Evolutionary conservation across 2,797 vertebrate genomes (phyloP), one percentile per base, ranked within the genome.

Genomic region (Megalops cyprinoides): DNA sequence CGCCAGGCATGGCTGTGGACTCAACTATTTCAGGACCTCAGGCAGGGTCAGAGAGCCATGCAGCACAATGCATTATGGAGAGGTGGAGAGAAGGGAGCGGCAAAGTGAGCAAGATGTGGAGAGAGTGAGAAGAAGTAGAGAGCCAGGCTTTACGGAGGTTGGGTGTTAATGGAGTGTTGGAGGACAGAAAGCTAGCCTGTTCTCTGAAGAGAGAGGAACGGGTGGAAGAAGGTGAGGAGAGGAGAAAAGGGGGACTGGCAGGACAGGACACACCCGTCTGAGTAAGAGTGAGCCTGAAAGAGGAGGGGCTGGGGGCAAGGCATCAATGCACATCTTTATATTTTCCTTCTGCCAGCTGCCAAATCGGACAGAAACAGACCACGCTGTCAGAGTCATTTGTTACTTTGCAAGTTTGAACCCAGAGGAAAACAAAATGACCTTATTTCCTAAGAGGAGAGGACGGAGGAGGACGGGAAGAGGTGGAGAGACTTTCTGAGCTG

Each of bases 291-390:
- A 25, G 65, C 23, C 60, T 42, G 31, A 69, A 37, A 15, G 65
- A 34, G 39, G 67, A 62, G 62, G 34, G 1, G n/a, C 34, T 65
- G 18, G 18, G 34, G n/a, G 69, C 79, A 76, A 82, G 76, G 67
- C 62, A 75, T 75, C 77, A 28, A 15, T 23, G 20, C 9, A 49
- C 42, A 28, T 25, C 3, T 80, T 42, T 25, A 39, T 55, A 58
- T 83, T 78, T 78, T 31, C 58, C 78, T 69, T 31, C 25, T 55
- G 60, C 71, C 62, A 80, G 76, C 77, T 56, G 44, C 65, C 74
- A 49, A 81, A 82, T 53, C 28, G 34, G 20, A 39, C 20, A 28
- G 23, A 77, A 77, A 42, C 60, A 37, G 76, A 77, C 44, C 76
- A n/a, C 23, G 34, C 18, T 31, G 28, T 53, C 42, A 56, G 56